Evolutionary conservation across 2,113 vertebrate genomes (phyloP).

Genomic region (Illadopsis cleaveri): DNA sequence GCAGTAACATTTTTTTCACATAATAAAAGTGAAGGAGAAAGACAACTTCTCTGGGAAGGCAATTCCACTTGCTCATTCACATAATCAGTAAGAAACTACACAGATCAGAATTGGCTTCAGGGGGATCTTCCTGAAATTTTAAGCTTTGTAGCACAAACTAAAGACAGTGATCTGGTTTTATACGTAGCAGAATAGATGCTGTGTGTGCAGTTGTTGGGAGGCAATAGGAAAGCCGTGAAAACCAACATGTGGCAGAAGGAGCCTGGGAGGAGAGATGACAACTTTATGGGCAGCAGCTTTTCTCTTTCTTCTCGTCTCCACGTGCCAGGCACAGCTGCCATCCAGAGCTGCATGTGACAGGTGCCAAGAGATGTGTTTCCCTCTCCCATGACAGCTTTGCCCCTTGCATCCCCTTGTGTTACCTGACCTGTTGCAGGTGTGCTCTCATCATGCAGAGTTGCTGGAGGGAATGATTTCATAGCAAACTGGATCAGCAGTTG

Average conservation of each 20-base stretch:
- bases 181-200: background rate
- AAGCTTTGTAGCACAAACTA: background rate
- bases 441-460: fast-evolving
- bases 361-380: background rate
- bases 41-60: background rate
- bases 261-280: background rate
- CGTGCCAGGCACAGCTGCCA: background rate
- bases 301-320: fast-evolving
- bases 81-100: background rate
- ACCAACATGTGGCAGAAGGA: background rate
- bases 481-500: background rate
- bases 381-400: background rate
- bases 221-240: background rate
- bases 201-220: background rate
- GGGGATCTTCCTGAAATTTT: background rate
- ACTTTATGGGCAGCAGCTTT: background rate
- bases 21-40: background rate
- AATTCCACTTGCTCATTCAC: background rate
- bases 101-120: background rate
- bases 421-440: background rate
- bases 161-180: background rate
- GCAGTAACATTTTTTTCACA: background rate
- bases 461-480: background rate
- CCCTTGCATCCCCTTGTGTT: background rate
- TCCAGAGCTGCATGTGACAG: background rate